A percentile compares a stretch with the other conserved stretches of the same genome.
Evolutionary conservation across 2,113 vertebrate species (phyloP).

Genomic region (Tachycineta bicolor): DNA sequence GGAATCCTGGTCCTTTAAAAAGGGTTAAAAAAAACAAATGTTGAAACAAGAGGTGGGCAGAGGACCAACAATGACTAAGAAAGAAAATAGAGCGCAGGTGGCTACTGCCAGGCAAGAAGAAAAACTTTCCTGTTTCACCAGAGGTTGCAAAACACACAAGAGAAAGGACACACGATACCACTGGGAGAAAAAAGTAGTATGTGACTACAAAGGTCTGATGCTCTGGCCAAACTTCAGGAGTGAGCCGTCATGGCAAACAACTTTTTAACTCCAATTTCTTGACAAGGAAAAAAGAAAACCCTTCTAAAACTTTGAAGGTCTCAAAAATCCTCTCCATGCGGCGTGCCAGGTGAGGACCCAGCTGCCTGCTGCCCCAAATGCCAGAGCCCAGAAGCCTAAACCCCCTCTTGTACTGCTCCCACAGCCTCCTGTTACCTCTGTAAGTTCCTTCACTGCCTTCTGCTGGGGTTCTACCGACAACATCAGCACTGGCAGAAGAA

Average conservation of each 20-base stretch:
- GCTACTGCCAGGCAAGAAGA: not conserved
- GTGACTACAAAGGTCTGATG: not conserved
- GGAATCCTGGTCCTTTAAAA: not conserved
- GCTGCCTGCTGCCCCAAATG: not conserved
- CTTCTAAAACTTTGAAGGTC: not conserved
- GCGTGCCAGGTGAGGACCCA: not conserved
- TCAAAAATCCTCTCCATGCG: not conserved
- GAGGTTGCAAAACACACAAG: not conserved
- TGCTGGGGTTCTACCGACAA: not conserved
- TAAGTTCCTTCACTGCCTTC: not conserved
- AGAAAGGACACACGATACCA: not conserved
- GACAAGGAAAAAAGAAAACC: not conserved
- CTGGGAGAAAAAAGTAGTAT: not conserved
- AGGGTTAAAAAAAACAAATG: conserved; percentile 29
- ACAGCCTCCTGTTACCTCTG: not conserved
- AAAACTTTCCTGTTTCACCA: conserved; percentile 8
- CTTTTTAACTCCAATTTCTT: not conserved
- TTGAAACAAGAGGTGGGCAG: conserved; percentile 27
- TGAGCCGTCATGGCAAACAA: not conserved
- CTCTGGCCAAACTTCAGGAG: not conserved
- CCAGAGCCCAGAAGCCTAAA: not conserved
- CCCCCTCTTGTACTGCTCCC: not conserved
- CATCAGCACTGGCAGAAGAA: not conserved
- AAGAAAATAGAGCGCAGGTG: conserved; percentile 26
- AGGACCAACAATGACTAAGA: conserved; percentile 39